Evolutionary conservation across 2,113 vertebrate genomes (phyloP).

Genomic region (Leptobrachium leishanense): DNA sequence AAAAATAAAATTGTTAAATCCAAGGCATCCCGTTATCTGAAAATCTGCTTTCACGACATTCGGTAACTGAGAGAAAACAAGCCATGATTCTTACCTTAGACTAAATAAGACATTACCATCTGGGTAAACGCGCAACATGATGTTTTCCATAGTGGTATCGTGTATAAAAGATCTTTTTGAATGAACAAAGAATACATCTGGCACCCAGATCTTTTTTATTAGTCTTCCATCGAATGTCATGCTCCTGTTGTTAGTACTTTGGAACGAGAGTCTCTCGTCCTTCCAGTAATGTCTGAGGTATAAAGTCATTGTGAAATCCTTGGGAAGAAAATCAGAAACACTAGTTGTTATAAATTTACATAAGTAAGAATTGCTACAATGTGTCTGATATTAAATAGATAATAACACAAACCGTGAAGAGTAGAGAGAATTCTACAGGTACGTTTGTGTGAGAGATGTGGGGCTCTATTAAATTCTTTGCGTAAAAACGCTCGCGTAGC

Average conservation of each 20-base stretch:
- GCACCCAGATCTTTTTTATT: conserved; percentile 92
- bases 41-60: too few relatives aligned
- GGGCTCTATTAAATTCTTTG: too few relatives aligned
- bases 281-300: conserved; percentile 96
- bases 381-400: too few relatives aligned
- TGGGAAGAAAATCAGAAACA: conserved; percentile 49
- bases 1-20: too few relatives aligned
- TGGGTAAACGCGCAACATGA: conserved; percentile 84
- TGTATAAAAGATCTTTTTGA: conserved; percentile 93
- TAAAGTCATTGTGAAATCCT: conserved; percentile 95
- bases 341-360: not conserved
- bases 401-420: too few relatives aligned
- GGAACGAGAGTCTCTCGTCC: conserved; percentile 88
- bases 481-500: too few relatives aligned
- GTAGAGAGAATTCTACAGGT: too few relatives aligned
- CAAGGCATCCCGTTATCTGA: too few relatives aligned
- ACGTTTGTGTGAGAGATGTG: too few relatives aligned
- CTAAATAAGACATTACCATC: conserved; percentile 89
- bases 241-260: conserved; percentile 82
- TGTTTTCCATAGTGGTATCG: conserved; percentile 87
- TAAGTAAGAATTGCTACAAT: not conserved
- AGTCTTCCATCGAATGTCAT: conserved; percentile 87
- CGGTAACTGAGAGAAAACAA: not conserved
- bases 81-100: conserved; percentile 69
- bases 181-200: conserved; percentile 91